Conservation (phyloP, 2,113 vertebrate species). For the Poecile atricapillus region DNA sequence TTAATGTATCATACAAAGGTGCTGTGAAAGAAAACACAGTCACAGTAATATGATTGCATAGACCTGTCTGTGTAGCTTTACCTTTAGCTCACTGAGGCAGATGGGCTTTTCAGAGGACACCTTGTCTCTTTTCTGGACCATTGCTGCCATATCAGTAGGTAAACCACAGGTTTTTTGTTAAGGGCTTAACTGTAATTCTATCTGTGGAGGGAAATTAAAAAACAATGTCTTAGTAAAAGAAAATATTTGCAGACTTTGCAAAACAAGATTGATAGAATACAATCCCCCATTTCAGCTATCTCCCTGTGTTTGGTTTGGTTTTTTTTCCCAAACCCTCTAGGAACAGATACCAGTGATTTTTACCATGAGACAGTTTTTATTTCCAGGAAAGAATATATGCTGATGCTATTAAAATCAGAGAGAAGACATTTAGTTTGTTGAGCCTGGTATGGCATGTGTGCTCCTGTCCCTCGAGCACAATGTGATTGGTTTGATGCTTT, state of each 20-base stretch:
- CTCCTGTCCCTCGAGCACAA: not conserved
- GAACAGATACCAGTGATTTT: not conserved
- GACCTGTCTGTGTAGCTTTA: not conserved
- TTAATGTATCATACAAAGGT: not conserved
- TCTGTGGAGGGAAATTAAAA: not conserved
- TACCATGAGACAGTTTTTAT: not conserved
- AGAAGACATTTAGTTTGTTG: not conserved
- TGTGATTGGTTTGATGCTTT: not conserved
- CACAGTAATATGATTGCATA: not conserved
- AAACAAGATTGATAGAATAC: not conserved
- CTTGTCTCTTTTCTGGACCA: not conserved
- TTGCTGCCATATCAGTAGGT: not conserved
- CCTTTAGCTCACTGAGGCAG: not conserved
- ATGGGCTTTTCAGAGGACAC: not conserved
- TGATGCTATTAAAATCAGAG: not conserved
- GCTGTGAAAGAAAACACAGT: not conserved
- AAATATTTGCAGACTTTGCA: not conserved
- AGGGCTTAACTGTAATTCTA: not conserved
- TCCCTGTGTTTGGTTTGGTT: not conserved
- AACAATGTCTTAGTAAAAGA: not conserved
- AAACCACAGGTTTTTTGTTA: not conserved
- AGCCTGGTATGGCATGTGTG: not conserved
- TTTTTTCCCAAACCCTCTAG: not conserved
- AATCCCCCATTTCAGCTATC: not conserved
- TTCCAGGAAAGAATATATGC: not conserved